Percentiles rank a stretch among this genome's conserved stretches.
Evolutionary conservation across 2,797 vertebrate genomes (phyloP).

Genomic region (Denticeps clupeoides): DNA sequence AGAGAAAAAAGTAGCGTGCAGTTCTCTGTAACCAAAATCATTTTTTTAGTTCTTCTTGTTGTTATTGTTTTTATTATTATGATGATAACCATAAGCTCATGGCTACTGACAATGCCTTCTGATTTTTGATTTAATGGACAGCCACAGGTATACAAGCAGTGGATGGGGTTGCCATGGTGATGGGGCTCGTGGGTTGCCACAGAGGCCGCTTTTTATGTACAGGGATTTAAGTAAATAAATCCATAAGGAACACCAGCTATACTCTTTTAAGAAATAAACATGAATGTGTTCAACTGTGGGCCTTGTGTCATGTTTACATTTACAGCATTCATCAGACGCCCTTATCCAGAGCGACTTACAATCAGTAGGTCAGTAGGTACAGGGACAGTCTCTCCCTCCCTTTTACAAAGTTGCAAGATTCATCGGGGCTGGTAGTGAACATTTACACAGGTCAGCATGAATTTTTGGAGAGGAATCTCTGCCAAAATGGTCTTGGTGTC

Average conservation of each 20-base stretch:
- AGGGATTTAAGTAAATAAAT: slow-evolving; percentile 32
- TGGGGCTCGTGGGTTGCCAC: slow-evolving; percentile 32
- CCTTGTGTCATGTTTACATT: neutral
- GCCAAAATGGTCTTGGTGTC: no score
- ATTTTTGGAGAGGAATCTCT: no score
- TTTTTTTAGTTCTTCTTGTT: neutral
- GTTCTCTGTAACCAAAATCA: neutral
- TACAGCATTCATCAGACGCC: no score
- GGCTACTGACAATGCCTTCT: slow-evolving; percentile 60
- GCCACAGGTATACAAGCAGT: slow-evolving; percentile 46
- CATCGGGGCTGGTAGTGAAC: no score
- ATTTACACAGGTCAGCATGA: no score
- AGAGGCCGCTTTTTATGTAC: slow-evolving; percentile 42
- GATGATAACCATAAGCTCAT: no score
- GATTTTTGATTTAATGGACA: slow-evolving; percentile 40
- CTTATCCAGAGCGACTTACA: no score
- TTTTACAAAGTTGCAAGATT: no score
- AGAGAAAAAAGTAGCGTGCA: slow-evolving; percentile 21
- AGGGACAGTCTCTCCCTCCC: no score
- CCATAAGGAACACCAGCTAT: slow-evolving; percentile 55
- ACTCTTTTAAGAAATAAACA: slow-evolving; percentile 61
- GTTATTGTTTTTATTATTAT: slow-evolving; percentile 42
- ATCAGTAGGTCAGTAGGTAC: slow-evolving; percentile 1
- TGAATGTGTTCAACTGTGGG: slow-evolving; percentile 46
- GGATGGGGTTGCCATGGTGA: slow-evolving; percentile 46